phyloP scores from a whole-genome alignment of 2,797 vertebrate species.

The Peromyscus attwateri region DNA sequence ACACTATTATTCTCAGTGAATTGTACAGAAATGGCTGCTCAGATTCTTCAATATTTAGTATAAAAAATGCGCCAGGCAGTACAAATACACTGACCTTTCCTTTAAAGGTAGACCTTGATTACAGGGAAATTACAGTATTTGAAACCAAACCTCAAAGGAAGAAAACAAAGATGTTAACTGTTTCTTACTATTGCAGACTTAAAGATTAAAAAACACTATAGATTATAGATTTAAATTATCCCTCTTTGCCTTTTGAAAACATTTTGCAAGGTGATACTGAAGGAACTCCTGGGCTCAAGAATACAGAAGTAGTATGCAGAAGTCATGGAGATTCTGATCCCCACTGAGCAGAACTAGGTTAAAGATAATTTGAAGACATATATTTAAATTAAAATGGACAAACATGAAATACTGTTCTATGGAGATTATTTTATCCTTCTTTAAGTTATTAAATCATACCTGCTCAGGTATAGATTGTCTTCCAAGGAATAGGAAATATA shows the following conservation, averaged over 20 bases:
- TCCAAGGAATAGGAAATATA: background rate
- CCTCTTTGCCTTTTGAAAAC: background rate
- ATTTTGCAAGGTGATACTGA: background rate
- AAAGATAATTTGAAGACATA: background rate
- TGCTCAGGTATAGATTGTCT: background rate
- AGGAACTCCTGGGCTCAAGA: background rate
- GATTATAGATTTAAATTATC: background rate
- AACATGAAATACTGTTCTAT: background rate
- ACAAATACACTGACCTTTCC: background rate
- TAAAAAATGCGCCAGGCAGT: background rate
- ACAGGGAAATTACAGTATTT: background rate
- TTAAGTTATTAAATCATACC: background rate
- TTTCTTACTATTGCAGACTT: background rate
- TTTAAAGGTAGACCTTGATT: background rate
- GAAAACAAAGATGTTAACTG: background rate
- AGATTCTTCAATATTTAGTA: background rate
- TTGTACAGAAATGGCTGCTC: background rate
- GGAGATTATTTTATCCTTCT: background rate
- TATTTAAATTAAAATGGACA: conserved; percentile 27
- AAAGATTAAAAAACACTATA: background rate
- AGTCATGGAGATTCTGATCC: background rate
- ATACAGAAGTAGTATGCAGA: background rate
- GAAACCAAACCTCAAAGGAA: background rate
- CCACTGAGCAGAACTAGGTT: background rate
- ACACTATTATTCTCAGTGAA: background rate